Base-by-base conservation (phyloP, 1,140 invertebrate species). In the Pygmarrhopalites habei region DNA sequence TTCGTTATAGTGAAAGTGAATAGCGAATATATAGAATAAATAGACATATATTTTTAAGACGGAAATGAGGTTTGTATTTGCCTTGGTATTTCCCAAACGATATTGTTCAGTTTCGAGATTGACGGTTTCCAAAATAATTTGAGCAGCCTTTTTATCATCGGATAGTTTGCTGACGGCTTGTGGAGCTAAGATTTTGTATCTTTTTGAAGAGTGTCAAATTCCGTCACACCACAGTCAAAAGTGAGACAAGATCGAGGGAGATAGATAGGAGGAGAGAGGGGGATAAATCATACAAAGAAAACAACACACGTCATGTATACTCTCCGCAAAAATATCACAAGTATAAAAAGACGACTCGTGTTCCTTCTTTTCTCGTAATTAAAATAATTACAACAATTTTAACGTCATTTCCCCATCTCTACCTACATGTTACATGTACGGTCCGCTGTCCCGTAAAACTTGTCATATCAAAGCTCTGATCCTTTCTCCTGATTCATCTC, bases 61-160 rank as follows among this genome's bases (percentile, higher is more conserved):
- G 5, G 32, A 35, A 35, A 35, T 35, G 5, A 15, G 15, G 53
- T 41, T 14, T 56, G 29, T 39, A 56, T 56, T 79, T 75, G 77
- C 82, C 76, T 86, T 85, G 51, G 84, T 86, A 73, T 81, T 78
- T 68, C 84, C 84, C 47, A 85, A 76, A 73, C 81, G 75, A 75
- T 80, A 86, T 58, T 84, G 79, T 68, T 83, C 81, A 25, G 74
- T 72, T 67, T 82, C 81, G 62, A 86, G 73, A 76, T 77, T 64
- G 78, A 79, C 73, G 30, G 79, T 76, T 51, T 78, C 75, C 58
- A 83, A 74, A 62, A 86, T 79, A 66, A 80, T 79, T 60, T 79
- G 78, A 53, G 80, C 78, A 29, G 81, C 79, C 61, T 79, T 76
- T 71, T 82, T 81, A 56, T 81, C 79, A 66, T 83, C 81, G 72